These are phyloP conservation scores for Calyptomena viridis DNA, from an alignment of 2,113 vertebrate genomes.

Conservation along the genomic window DNA sequence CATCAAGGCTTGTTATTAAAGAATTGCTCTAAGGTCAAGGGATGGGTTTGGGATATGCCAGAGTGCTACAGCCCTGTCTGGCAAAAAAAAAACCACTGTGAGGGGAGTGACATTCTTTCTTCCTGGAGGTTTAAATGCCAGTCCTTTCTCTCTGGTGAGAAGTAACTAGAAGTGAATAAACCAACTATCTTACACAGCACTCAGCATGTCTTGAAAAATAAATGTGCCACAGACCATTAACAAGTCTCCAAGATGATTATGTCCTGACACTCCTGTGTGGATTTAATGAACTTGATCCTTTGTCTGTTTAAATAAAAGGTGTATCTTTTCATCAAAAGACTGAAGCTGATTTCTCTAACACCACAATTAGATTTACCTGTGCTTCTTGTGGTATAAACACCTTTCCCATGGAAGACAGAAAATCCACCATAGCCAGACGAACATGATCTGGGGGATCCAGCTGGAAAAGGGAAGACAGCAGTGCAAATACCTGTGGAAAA, in stretches of 20 bases:
- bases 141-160: background rate
- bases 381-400: slow-evolving; percentile 77
- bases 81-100: background rate
- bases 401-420: slow-evolving; percentile 85
- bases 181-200: background rate
- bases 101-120: background rate
- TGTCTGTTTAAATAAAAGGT: background rate
- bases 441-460: slow-evolving; percentile 76
- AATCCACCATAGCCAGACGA: slow-evolving; percentile 78
- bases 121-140: background rate
- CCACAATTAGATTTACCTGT: slow-evolving; percentile 76
- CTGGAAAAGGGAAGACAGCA: slow-evolving; percentile 78
- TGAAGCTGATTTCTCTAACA: background rate
- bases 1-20: background rate
- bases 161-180: background rate
- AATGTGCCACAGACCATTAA: background rate
- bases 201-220: background rate
- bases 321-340: background rate
- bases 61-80: background rate
- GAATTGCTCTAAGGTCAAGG: background rate
- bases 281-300: background rate
- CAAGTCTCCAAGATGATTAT: background rate
- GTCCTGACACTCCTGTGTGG: background rate
- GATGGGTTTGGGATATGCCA: background rate
- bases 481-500: slow-evolving; percentile 74